Base-by-base conservation (phyloP, 2,888 invertebrate genomes). In the Cecidostiba fungosa region DNA sequence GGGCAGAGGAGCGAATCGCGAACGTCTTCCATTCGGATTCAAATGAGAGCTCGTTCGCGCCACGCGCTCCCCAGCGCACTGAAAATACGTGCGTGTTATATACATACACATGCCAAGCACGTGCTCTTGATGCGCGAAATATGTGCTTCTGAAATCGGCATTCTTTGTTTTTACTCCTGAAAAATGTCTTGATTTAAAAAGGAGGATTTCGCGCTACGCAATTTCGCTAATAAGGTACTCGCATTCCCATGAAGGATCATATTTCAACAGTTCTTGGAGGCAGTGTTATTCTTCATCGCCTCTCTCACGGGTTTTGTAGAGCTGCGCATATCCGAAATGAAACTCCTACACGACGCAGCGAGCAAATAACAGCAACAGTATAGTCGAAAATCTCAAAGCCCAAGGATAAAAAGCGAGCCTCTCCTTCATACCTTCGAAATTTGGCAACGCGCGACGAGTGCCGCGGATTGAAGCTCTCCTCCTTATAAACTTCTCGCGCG, bases 1-100 rank as follows among this genome's bases (percentile, higher is more conserved):
- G 62, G 32, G 43, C 90, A 89, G 14, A 29, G 69, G 69, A 32
- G 70, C 79, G 85, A 80, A 90, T 54, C 90, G 91, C 92, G 91
- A 91, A 91, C 92, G 91, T 77, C 91, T 91, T 59, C 92, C 91
- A 93, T 93, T 93, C 92, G 92, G 90, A 93, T 93, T 93, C 92
- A 93, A 93, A 93, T 93, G 92, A 93, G 92, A 88, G 89, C 90
- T 91, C 92, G 91, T 91, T 91, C 90, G 90, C 91, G 89, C 90
- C 90, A 89, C 88, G 90, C 91, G 66, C 66, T 89, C 89, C 89
- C 54, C 3, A 32, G 26, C 59, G 89, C 89, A 88, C 43, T 72
- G 66, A 14, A 66, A 66, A 66, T 29, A 29, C 14, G 66, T 66
- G 14, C 29, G 23, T 16, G 8, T 2, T 26, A 26, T 29, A n/a